Evolutionary conservation across 1,140 invertebrate species (phyloP), one percentile per base, ranked within the genome.

Genomic region (Radopholus similis): DNA sequence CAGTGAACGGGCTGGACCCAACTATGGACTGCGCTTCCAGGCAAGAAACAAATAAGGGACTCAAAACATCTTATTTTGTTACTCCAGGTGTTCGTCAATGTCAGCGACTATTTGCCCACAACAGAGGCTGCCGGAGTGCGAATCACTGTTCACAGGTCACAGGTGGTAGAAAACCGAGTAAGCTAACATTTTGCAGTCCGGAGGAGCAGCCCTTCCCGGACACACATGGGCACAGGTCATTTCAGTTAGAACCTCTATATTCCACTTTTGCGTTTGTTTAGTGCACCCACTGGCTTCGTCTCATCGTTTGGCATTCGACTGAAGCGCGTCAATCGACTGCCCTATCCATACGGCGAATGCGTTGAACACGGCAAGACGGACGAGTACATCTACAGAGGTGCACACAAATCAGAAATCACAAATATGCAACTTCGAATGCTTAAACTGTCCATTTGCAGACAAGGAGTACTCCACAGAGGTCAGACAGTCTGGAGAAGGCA

Each of bases 401-500:
- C n/a, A n/a, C n/a, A n/a, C n/a, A n/a, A n/a, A n/a, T n/a, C n/a
- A n/a, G n/a, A n/a, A n/a, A n/a, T n/a, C n/a, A n/a, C n/a, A n/a
- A n/a, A n/a, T n/a, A n/a, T n/a, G n/a, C n/a, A n/a, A n/a, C n/a
- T n/a, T n/a, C n/a, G n/a, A n/a, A n/a, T n/a, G n/a, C n/a, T n/a
- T n/a, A n/a, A n/a, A n/a, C n/a, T n/a, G n/a, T n/a, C n/a, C n/a
- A n/a, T n/a, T n/a, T n/a, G n/a, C n/a, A n/a, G 56, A 81, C 54
- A 82, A 83, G 49, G 71, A 71, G 40, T 81, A 81, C 51, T 79
- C 77, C 2, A 83, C 78, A 18, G 78, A 81, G 60, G 78, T 78
- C 64, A 49, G n/a, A n/a, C n/a, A n/a, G n/a, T n/a, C n/a, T n/a
- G n/a, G n/a, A n/a, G n/a, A n/a, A n/a, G n/a, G n/a, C n/a, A n/a